Percentiles rank a stretch among this genome's conserved stretches.
Conservation (phyloP, 2,113 vertebrate genomes). For the Mesembrinibis cayennensis region DNA sequence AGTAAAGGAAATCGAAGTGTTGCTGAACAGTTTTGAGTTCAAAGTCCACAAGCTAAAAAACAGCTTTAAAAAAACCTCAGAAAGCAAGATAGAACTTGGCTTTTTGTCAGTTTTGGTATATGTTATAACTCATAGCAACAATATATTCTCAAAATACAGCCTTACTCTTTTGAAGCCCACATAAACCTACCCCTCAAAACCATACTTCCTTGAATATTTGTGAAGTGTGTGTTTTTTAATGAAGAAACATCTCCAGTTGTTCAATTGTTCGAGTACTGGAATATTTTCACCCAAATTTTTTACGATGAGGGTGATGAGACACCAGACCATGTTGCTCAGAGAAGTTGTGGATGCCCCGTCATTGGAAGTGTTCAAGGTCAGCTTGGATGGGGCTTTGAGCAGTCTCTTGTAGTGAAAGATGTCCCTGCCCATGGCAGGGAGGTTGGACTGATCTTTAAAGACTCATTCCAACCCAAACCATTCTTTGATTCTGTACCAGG, state of each 20-base stretch:
- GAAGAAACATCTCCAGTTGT: neutral
- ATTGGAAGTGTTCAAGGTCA: neutral
- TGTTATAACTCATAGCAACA: neutral
- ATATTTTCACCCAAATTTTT: neutral
- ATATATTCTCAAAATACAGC: neutral
- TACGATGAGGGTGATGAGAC: neutral
- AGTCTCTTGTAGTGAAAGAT: neutral
- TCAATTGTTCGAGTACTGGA: accelerated
- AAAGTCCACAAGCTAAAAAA: neutral
- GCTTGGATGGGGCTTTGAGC: neutral
- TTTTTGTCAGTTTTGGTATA: neutral
- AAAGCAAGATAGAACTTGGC: neutral
- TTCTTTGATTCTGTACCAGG: neutral
- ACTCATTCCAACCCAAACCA: neutral
- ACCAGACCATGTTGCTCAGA: neutral
- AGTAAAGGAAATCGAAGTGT: neutral
- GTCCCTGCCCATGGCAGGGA: neutral
- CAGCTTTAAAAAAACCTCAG: neutral
- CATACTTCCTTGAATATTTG: neutral
- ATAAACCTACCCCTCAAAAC: neutral
- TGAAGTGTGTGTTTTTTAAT: neutral
- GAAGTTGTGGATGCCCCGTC: neutral
- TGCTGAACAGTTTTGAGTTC: neutral
- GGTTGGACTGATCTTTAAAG: neutral
- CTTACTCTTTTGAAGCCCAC: neutral